phyloP scores from a whole-genome alignment of 2,797 vertebrate genomes.

The Chiroxiphia lanceolata region DNA sequence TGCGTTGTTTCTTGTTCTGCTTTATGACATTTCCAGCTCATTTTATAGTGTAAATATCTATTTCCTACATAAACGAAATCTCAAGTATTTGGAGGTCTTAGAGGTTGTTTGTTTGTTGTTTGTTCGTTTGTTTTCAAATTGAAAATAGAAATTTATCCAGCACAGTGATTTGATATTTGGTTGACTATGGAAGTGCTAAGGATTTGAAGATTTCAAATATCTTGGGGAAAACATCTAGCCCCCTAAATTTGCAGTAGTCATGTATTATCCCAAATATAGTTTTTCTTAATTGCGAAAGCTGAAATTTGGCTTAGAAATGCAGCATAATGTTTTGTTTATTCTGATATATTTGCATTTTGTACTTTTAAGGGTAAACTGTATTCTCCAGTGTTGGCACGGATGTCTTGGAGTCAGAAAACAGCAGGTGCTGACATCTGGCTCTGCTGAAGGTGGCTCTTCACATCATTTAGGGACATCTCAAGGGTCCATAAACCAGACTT shows the following conservation, averaged over 20 bases:
- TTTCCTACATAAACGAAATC: not conserved
- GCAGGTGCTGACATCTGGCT: not conserved
- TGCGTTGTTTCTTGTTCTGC: not conserved
- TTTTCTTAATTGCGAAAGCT: not conserved
- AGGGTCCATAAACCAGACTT: not conserved
- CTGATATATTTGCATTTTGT: not conserved
- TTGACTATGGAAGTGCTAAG: not conserved
- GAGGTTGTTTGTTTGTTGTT: not conserved
- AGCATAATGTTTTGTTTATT: not conserved
- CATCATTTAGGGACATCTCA: not conserved
- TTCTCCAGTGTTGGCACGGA: not conserved
- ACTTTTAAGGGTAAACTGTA: not conserved
- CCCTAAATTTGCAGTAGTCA: not conserved
- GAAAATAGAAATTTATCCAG: not conserved
- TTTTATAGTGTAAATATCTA: not conserved
- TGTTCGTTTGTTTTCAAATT: not conserved
- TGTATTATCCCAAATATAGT: not conserved
- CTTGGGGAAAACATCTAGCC: not conserved
- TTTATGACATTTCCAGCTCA: not conserved
- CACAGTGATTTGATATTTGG: not conserved
- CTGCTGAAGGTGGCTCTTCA: not conserved
- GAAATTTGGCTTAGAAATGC: not conserved
- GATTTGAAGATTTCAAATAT: not conserved
- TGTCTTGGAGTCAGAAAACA: not conserved
- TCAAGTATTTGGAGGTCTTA: rapidly evolving